Conservation (phyloP, 2,888 invertebrate species). For the Ochlodes sylvanus region DNA sequence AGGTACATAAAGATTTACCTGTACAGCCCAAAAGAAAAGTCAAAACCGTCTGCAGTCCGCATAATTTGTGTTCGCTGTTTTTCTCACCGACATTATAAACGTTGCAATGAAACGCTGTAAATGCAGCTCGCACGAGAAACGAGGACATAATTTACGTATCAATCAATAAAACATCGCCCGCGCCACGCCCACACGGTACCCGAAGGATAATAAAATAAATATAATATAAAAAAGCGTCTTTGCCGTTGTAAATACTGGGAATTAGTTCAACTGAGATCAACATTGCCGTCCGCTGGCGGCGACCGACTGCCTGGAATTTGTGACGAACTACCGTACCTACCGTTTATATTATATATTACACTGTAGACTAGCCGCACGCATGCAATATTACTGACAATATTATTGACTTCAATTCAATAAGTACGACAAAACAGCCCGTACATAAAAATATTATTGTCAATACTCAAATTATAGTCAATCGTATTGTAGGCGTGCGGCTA, state of each 20-base stretch:
- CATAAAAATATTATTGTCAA: too few species aligned
- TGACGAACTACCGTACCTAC: constrained; percentile 48
- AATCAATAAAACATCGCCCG: constrained; percentile 22
- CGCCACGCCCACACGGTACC: constrained; percentile 1
- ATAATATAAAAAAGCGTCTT: constrained; percentile 40
- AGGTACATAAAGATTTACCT: too few species aligned
- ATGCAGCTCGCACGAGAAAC: constrained; percentile 4
- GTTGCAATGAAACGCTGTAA: constrained; percentile 1
- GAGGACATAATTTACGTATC: constrained; percentile 5
- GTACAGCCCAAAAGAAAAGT: too few species aligned
- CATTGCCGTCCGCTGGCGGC: constrained; percentile 41
- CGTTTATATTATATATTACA: constrained; percentile 19
- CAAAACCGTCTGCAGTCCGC: too few species aligned
- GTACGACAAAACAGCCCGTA: too few species aligned
- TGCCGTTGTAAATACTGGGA: constrained; percentile 52
- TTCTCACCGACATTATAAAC: not conserved
- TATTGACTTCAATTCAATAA: too few species aligned
- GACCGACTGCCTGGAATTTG: constrained; percentile 52
- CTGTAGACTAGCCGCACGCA: not conserved
- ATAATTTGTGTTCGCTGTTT: too few species aligned
- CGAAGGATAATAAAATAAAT: constrained; percentile 34
- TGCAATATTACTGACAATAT: too few species aligned
- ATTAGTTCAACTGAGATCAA: constrained; percentile 66
- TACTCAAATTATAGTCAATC: too few species aligned
- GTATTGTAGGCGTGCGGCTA: too few species aligned